These are phyloP conservation scores for Malurus cyaneus DNA, from an alignment of 2,113 vertebrate species.

Conservation along the genomic window DNA sequence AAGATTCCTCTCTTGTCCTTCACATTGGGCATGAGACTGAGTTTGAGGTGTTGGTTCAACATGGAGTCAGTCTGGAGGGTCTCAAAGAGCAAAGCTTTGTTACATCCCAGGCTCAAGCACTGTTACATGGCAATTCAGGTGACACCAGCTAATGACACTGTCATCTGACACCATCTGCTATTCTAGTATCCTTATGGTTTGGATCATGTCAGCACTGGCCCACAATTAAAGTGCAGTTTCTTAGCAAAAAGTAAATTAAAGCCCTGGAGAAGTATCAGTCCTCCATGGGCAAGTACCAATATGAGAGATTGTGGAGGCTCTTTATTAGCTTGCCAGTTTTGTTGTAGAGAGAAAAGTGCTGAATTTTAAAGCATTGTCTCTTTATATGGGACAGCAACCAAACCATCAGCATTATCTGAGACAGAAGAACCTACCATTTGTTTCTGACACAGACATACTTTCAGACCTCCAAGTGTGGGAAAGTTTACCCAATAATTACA, in stretches of 20 bases:
- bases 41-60: not conserved
- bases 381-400: not conserved
- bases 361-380: not conserved
- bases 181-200: not conserved
- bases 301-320: not conserved
- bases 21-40: not conserved
- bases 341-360: not conserved
- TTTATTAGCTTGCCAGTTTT: not conserved
- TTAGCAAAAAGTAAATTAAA: not conserved
- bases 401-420: not conserved
- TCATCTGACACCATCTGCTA: not conserved
- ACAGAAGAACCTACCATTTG: not conserved
- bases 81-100: not conserved
- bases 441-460: not conserved
- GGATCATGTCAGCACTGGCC: not conserved
- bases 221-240: not conserved
- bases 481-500: conserved; percentile 16
- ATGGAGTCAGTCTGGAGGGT: not conserved
- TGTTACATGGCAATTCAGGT: not conserved
- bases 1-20: not conserved
- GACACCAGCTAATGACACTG: not conserved
- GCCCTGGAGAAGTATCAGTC: not conserved
- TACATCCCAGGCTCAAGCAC: not conserved
- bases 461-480: not conserved
- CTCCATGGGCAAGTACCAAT: not conserved